Percentiles rank a stretch among this genome's conserved stretches.
Conservation (phyloP, 2,113 vertebrate species). For the Planiliza haematocheilus region DNA sequence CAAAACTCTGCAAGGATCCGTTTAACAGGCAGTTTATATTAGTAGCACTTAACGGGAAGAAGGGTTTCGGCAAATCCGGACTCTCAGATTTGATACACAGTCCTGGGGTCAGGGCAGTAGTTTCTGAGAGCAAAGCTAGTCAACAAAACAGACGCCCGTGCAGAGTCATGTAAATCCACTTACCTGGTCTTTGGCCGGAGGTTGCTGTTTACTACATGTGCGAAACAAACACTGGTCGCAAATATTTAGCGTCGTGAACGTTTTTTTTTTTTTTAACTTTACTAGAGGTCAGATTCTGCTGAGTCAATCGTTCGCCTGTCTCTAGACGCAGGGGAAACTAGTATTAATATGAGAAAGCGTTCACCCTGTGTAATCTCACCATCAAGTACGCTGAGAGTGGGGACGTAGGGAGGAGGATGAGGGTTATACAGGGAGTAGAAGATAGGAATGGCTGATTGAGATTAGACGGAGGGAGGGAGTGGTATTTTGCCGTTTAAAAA, state of each 20-base stretch:
- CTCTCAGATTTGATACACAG: conserved; percentile 47
- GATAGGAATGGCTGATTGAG: conserved; percentile 70
- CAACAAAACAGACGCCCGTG: conserved; percentile 9
- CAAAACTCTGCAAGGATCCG: conserved; percentile 68
- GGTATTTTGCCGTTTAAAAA: conserved; percentile 23
- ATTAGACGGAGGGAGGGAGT: conserved; percentile 25
- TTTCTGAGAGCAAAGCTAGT: neutral
- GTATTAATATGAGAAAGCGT: conserved; percentile 72
- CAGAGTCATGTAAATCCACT: neutral
- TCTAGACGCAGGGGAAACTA: conserved; percentile 26
- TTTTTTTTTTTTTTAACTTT: conserved; percentile 11
- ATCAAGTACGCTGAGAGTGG: conserved; percentile 46
- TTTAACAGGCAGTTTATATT: conserved; percentile 79
- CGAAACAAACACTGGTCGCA: neutral
- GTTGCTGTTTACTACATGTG: neutral
- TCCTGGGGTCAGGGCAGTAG: conserved; percentile 18
- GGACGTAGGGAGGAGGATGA: conserved; percentile 52
- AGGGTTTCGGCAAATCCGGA: conserved; percentile 38
- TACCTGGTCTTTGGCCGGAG: neutral
- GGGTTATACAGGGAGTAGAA: conserved; percentile 52
- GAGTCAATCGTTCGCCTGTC: conserved; percentile 42
- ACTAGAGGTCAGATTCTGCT: conserved; percentile 2
- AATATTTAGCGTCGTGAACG: neutral
- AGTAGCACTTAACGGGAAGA: conserved; percentile 76
- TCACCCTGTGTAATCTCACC: conserved; percentile 64